These are phyloP conservation scores for Sthenelais limicola DNA, from an alignment of 2,888 invertebrate genomes.

Conservation along the genomic window DNA sequence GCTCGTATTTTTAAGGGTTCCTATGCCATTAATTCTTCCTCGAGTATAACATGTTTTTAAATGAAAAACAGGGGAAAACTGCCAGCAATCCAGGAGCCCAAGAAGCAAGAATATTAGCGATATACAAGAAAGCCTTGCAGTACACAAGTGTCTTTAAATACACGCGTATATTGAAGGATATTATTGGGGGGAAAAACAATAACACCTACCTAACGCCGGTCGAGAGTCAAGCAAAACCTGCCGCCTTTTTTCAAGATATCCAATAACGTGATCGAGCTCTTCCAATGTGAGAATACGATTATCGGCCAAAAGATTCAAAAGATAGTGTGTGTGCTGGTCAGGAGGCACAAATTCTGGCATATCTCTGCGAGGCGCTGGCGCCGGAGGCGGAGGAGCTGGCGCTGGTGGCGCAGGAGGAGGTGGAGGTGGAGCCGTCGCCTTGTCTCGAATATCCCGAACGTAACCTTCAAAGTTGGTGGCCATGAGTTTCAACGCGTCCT, in stretches of 20 bases:
- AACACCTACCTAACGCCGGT: neutral
- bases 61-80: too few relatives aligned
- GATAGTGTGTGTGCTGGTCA: slow-evolving; percentile 63
- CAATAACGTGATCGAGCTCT: slow-evolving; percentile 69
- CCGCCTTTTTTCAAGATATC: slow-evolving; percentile 82
- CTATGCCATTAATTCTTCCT: too few relatives aligned
- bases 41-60: too few relatives aligned
- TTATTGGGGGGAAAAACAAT: too few relatives aligned
- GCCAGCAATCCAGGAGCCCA: too few relatives aligned
- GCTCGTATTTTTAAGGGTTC: too few relatives aligned
- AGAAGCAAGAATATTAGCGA: too few relatives aligned
- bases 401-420: slow-evolving; percentile 42
- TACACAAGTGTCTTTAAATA: too few relatives aligned
- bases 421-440: slow-evolving; percentile 55
- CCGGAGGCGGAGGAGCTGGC: slow-evolving; percentile 13
- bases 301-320: slow-evolving; percentile 86
- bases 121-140: too few relatives aligned
- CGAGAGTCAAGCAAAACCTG: slow-evolving; percentile 10
- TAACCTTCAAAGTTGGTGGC: slow-evolving; percentile 74
- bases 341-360: slow-evolving; percentile 60
- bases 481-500: slow-evolving; percentile 88
- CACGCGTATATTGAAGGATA: too few relatives aligned
- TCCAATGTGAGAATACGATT: slow-evolving; percentile 76
- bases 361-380: slow-evolving; percentile 40
- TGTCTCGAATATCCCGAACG: slow-evolving; percentile 59